Base-by-base conservation (phyloP, 2,113 vertebrate genomes). In the Tyrannus savana region DNA sequence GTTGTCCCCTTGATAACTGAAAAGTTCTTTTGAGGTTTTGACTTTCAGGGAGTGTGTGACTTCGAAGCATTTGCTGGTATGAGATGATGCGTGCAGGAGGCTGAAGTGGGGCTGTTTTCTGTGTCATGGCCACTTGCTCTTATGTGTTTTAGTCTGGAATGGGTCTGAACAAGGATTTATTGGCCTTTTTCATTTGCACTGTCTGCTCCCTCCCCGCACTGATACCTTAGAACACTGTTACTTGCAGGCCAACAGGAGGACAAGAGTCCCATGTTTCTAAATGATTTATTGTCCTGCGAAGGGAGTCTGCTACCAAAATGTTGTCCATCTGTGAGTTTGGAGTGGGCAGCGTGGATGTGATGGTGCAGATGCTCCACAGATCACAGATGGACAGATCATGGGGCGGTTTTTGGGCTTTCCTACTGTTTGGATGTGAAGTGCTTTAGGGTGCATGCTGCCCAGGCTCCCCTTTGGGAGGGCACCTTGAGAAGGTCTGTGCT, bases 311-410 rank as follows among this genome's bases (percentile, higher is more conserved):
- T 37, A 53, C 71, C 23, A 59, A 77, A 62, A 55, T 39, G 17
- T 35, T 47, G 19, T 58, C 42, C 15, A 4, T 55, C 24, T 55
- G 27, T 35, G 53, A 74, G 56, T 67, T 31, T 55, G 60, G 46
- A 62, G 41, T 19, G 17, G 27, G 41, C 23, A 27, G 37, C 0
- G 2, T 59, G 74, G 37, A 31, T 16, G 10, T 27, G 18, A 56
- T 42, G 31, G 44, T 82, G 49, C 58, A 60, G 33, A 66, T 7
- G 8, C 33, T 47, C 18, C 44, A 58, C 18, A 58, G 66, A 25
- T 55, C n/a, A 30, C 30, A 47, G 37, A 52, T 24, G 19, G 14
- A 64, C 10, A n/a, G 62, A 41, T 44, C 0, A 0, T 41, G 60
- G 69, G 63, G 52, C 0, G 0, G 11, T 71, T 89, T 74, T 30